Percentiles rank a stretch among this genome's conserved stretches.
Conservation (phyloP, 2,797 vertebrate genomes). For the Aratinga solstitialis region DNA sequence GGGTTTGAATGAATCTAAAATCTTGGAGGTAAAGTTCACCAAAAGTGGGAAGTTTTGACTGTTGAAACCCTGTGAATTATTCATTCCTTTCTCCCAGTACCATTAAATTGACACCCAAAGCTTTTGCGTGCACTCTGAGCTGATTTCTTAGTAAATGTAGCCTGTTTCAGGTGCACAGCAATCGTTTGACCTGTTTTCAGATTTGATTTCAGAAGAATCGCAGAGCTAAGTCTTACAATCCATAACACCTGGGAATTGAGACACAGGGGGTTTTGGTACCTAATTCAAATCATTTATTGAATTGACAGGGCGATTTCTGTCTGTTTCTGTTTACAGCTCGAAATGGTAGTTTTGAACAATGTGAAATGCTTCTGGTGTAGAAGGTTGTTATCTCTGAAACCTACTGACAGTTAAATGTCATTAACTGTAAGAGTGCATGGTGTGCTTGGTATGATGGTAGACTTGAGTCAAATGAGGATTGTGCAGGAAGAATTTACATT, state of each 20-base stretch:
- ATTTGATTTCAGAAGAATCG: background rate
- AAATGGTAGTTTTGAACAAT: background rate
- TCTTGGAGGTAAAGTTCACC: slow-evolving; percentile 51
- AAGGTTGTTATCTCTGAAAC: background rate
- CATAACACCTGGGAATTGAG: background rate
- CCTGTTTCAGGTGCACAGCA: background rate
- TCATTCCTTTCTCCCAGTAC: slow-evolving; percentile 22
- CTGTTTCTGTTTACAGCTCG: background rate
- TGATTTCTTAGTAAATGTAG: slow-evolving; percentile 27
- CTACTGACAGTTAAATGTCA: background rate
- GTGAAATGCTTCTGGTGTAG: background rate
- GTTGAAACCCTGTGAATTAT: slow-evolving; percentile 12
- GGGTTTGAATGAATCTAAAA: slow-evolving; percentile 40
- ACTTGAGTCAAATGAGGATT: background rate
- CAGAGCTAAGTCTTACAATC: background rate
- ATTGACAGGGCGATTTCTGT: background rate
- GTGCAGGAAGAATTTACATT: background rate
- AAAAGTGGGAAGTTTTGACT: slow-evolving; percentile 40
- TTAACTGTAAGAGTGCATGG: background rate
- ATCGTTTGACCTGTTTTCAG: background rate
- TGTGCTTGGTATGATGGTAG: background rate
- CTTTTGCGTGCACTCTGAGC: background rate
- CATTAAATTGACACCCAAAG: background rate
- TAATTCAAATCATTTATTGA: background rate
- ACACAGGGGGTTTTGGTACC: background rate